Evolutionary conservation across 2,797 vertebrate genomes (phyloP).

Genomic region (Sebastes wilsoni): DNA sequence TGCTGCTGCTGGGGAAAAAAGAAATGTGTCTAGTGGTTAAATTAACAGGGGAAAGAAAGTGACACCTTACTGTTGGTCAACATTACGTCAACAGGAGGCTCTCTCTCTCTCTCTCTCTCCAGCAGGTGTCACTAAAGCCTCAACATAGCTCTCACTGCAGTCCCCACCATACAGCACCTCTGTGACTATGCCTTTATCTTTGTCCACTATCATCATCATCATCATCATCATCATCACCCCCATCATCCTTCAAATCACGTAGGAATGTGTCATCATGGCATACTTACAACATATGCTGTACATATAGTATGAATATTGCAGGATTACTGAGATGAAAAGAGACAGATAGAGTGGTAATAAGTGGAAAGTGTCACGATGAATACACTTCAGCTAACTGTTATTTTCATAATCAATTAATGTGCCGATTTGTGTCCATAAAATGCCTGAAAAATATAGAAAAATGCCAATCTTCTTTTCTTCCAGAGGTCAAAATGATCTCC

Average conservation of each 20-base stretch:
- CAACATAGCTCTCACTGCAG: slow-evolving; percentile 31
- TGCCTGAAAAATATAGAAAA: background rate
- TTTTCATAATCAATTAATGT: background rate
- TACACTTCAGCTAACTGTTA: background rate
- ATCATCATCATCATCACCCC: background rate
- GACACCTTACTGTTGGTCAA: background rate
- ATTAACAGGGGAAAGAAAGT: background rate
- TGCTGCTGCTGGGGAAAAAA: background rate
- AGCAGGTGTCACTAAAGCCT: slow-evolving; percentile 56
- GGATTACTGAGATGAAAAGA: background rate
- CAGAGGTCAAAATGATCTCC: background rate
- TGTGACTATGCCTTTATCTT: background rate
- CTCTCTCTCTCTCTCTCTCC: slow-evolving; percentile 8
- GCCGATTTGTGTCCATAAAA: background rate
- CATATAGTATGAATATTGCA: background rate
- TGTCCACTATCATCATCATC: background rate
- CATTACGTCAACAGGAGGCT: background rate
- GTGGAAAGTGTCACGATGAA: background rate
- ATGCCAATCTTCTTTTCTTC: background rate
- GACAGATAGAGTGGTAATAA: no score
- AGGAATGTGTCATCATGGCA: background rate
- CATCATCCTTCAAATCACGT: slow-evolving; percentile 6
- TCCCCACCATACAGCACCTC: background rate
- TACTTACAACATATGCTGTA: background rate
- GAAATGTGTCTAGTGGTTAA: slow-evolving; percentile 1